Conservation (phyloP, 1,140 invertebrate species). For the Papilio polytes region DNA sequence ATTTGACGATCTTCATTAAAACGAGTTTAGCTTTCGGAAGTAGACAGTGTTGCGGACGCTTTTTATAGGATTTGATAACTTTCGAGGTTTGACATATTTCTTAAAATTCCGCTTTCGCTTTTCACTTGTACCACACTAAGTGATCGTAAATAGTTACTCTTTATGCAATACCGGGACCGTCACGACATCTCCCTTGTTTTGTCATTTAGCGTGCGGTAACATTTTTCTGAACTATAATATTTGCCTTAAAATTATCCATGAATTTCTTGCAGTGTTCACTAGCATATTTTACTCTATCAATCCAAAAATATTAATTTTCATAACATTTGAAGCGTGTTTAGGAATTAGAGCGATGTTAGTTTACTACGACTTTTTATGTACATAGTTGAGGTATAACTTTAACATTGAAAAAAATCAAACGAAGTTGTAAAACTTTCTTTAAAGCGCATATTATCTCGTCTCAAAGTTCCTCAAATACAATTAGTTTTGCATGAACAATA, state of each 20-base stretch:
- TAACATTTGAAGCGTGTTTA: no score
- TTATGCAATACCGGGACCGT: conserved; percentile 74
- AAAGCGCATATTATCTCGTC: background rate
- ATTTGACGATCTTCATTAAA: background rate
- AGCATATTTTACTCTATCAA: background rate
- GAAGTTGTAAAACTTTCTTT: background rate
- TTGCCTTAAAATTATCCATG: background rate
- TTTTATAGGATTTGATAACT: no score
- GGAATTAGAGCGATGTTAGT: no score
- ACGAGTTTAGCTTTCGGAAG: no score
- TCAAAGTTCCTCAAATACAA: background rate
- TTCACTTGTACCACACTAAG: conserved; percentile 45
- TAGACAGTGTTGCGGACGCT: no score
- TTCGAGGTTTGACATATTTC: background rate
- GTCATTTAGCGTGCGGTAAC: conserved; percentile 61
- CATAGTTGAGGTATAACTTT: no score
- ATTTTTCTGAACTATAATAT: conserved; percentile 2
- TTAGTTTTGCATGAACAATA: conserved; percentile 28
- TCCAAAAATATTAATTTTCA: no score
- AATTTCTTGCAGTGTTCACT: background rate
- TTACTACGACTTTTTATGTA: no score
- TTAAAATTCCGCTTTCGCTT: conserved; percentile 35
- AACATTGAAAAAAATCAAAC: no score
- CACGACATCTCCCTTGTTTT: conserved; percentile 70
- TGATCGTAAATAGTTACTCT: conserved; percentile 70